phyloP scores from a whole-genome alignment of 2,888 invertebrate genomes.

The Cryptops parisi region DNA sequence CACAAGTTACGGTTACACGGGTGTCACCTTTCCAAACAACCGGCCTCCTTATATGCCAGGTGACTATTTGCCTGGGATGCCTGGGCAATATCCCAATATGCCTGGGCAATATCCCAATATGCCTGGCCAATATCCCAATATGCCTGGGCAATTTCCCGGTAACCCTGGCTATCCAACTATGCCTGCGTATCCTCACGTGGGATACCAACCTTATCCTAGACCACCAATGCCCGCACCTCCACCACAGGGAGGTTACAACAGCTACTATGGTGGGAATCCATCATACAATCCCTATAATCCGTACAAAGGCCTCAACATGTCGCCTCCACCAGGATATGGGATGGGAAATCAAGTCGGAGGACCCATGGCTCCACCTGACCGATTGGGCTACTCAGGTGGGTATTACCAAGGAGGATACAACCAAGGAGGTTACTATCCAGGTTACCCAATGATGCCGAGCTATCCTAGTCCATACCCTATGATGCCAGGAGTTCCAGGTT shows the following conservation, averaged over 20 bases:
- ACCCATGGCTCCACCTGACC: slow-evolving; percentile 1
- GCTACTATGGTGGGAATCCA: slow-evolving; percentile 3
- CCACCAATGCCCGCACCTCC: neutral
- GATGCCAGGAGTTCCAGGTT: slow-evolving; percentile 4
- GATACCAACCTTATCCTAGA: slow-evolving; percentile 1
- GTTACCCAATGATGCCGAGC: neutral
- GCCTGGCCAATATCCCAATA: neutral
- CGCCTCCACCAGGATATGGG: neutral
- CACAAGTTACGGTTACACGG: slow-evolving; percentile 13
- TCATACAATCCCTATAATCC: slow-evolving; percentile 1
- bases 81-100: neutral
- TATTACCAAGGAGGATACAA: neutral
- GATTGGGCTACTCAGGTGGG: slow-evolving; percentile 3
- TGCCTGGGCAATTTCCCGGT: neutral
- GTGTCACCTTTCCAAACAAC: slow-evolving; percentile 10
- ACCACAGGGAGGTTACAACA: neutral
- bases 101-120: neutral
- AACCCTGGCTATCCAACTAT: slow-evolving; percentile 5
- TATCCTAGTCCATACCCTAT: slow-evolving; percentile 1
- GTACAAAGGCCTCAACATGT: neutral
- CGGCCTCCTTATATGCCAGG: too few species aligned
- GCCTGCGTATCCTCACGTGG: neutral
- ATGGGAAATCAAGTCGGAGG: neutral
- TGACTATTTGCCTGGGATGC: neutral
- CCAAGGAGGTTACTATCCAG: neutral